phyloP scores from a whole-genome alignment of 2,797 vertebrate species.

The Allobates femoralis region DNA sequence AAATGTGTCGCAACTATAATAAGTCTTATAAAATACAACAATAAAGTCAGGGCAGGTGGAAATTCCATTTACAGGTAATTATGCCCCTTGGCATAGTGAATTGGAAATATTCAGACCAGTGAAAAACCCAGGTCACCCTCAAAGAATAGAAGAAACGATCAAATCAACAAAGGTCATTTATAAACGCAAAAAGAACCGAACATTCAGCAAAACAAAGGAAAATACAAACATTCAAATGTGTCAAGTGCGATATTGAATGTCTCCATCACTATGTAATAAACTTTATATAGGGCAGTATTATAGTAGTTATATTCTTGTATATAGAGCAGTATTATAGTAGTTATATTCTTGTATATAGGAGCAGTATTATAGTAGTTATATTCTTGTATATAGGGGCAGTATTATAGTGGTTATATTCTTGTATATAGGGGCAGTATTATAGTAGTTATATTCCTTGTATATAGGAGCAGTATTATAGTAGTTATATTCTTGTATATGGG shows the following conservation, averaged over 20 bases:
- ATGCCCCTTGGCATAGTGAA: not conserved
- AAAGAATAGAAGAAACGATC: not conserved
- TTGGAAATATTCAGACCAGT: not conserved
- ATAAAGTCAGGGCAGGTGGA: not conserved
- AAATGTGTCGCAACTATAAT: not conserved
- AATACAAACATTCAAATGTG: not conserved
- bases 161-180: not conserved
- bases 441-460: not conserved
- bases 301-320: too few species aligned
- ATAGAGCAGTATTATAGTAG: too few species aligned
- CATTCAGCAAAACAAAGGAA: not conserved
- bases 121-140: not conserved
- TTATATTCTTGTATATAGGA: not conserved
- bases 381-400: not conserved
- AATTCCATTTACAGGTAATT: not conserved
- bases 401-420: constrained; percentile 16
- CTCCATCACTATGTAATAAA: too few species aligned
- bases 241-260: too few species aligned
- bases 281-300: too few species aligned
- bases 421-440: constrained; percentile 9
- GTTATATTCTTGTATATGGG: constrained; percentile 1
- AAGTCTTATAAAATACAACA: not conserved
- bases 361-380: constrained; percentile 27
- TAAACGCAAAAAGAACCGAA: not conserved
- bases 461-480: constrained; percentile 7